These are phyloP conservation scores for Phrynocephalus guinanensis DNA, from an alignment of 2,797 vertebrate genomes.

Conservation along the genomic window DNA sequence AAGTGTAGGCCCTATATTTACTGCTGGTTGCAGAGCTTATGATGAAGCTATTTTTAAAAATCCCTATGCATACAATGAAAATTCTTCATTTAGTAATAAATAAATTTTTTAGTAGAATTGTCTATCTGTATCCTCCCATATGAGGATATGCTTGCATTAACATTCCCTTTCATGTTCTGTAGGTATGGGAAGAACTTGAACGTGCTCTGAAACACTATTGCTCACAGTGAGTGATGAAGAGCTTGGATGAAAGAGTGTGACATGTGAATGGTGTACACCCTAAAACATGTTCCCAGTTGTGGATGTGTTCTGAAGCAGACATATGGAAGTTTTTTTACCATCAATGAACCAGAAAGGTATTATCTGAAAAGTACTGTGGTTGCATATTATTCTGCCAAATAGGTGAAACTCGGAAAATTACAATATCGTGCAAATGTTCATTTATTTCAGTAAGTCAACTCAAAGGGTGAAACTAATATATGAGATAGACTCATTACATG, in stretches of 20 bases:
- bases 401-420: background rate
- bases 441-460: too few species aligned
- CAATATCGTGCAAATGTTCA: too few species aligned
- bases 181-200: background rate
- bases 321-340: background rate
- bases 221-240: background rate
- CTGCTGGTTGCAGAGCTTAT: background rate
- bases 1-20: too few species aligned
- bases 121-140: background rate
- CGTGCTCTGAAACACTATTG: background rate
- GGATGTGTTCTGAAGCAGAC: background rate
- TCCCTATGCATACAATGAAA: too few species aligned
- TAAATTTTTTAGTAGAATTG: too few species aligned
- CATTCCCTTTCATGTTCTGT: background rate
- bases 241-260: background rate
- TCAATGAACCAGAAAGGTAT: background rate
- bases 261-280: background rate
- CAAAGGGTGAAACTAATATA: too few species aligned
- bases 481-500: too few species aligned
- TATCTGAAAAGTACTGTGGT: background rate
- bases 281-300: background rate
- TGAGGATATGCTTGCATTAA: background rate
- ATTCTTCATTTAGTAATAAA: background rate
- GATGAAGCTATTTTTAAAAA: background rate
- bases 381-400: conserved; percentile 1